Conservation (phyloP, 2,888 invertebrate genomes). For the Lasioglossum villosulum region DNA sequence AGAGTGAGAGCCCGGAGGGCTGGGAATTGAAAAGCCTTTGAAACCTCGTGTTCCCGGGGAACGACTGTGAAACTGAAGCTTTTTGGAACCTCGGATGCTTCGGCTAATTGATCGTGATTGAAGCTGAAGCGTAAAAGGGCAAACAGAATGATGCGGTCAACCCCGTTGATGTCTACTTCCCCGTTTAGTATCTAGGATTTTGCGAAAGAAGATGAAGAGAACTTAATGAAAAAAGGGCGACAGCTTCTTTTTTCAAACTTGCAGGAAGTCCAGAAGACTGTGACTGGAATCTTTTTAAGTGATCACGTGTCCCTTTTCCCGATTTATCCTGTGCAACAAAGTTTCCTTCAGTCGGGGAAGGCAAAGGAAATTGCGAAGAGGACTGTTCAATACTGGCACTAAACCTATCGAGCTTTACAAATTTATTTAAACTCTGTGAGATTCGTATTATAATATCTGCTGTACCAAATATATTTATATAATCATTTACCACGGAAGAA, state of each 20-base stretch:
- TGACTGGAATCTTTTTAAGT: neutral
- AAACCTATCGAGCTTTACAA: too few species aligned
- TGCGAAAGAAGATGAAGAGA: neutral
- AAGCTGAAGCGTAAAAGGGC: neutral
- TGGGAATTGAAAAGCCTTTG: conserved; percentile 3
- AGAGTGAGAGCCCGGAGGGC: neutral
- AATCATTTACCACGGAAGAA: too few species aligned
- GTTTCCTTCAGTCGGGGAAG: neutral
- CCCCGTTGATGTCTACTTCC: neutral
- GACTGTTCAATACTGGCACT: neutral
- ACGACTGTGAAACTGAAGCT: conserved; percentile 26
- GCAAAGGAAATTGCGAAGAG: neutral
- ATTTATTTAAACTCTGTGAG: too few species aligned
- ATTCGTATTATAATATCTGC: too few species aligned
- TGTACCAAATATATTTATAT: too few species aligned
- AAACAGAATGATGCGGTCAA: neutral
- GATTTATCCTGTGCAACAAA: neutral
- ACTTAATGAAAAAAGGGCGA: neutral
- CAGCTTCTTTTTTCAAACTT: neutral
- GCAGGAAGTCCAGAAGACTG: too few species aligned
- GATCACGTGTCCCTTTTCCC: neutral
- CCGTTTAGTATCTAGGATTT: neutral
- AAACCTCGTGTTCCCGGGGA: conserved; percentile 2
- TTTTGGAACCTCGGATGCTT: conserved; percentile 5
- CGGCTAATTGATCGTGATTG: conserved; percentile 26